Conservation (phyloP, 1,140 invertebrate species). For the Ganaspis sp. region DNA sequence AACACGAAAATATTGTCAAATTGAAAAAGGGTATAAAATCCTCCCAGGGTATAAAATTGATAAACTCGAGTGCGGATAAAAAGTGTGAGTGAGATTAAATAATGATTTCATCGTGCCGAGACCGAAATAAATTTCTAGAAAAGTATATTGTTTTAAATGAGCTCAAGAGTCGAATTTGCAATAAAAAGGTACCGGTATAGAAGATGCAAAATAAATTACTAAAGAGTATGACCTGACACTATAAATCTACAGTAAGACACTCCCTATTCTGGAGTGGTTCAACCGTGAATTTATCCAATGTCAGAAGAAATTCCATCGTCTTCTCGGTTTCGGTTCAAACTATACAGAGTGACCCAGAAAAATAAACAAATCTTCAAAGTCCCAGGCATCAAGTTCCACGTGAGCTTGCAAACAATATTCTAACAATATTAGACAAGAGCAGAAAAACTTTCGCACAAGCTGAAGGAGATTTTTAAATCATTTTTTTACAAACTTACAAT, state of each 20-base stretch:
- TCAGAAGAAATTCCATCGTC: conserved; percentile 58
- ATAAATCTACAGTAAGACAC: conserved; percentile 67
- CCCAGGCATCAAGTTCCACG: not conserved
- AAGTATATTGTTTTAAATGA: not conserved
- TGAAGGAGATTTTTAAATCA: not conserved
- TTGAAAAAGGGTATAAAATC: too few relatives aligned
- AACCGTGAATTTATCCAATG: conserved; percentile 63
- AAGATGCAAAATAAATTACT: conserved; percentile 56
- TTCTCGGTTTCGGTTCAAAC: not conserved
- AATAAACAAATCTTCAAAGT: conserved; percentile 15
- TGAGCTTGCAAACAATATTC: not conserved
- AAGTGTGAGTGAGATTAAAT: not conserved
- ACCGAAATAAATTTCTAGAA: not conserved
- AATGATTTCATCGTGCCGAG: not conserved
- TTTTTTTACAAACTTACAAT: too few relatives aligned
- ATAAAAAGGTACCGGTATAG: not conserved
- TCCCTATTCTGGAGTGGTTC: conserved; percentile 58
- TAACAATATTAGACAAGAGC: not conserved
- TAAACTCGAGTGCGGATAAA: too few relatives aligned
- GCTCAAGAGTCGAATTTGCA: not conserved
- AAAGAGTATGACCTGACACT: conserved; percentile 58
- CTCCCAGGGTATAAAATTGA: too few relatives aligned
- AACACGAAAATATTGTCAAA: too few relatives aligned
- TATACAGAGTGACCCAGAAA: not conserved
- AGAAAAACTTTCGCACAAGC: not conserved